These are phyloP conservation scores for Megaceryle maxima DNA, from an alignment of 2,113 vertebrate species.

Conservation along the genomic window DNA sequence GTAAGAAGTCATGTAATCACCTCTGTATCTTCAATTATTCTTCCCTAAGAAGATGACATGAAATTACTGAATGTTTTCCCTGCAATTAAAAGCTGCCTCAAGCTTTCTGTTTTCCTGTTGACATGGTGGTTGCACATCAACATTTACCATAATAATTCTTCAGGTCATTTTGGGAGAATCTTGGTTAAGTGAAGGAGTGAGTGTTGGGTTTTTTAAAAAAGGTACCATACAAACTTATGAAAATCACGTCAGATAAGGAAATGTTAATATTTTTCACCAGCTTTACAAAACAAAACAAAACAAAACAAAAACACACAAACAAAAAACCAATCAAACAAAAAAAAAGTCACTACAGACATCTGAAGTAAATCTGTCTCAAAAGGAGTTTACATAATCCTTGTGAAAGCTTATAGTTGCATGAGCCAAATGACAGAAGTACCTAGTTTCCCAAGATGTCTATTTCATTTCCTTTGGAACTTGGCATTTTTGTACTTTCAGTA, in stretches of 20 bases:
- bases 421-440: not conserved
- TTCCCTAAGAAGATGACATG: not conserved
- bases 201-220: not conserved
- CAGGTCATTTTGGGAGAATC: not conserved
- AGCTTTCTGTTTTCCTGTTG: not conserved
- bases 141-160: not conserved
- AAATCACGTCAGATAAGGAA: not conserved
- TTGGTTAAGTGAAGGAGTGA: not conserved
- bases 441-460: not conserved
- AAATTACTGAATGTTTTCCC: not conserved
- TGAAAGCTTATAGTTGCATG: not conserved
- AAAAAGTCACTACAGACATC: too few species aligned
- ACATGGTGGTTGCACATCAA: not conserved
- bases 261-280: not conserved
- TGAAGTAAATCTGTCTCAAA: not conserved
- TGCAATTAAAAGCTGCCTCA: not conserved
- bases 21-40: not conserved
- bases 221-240: not conserved
- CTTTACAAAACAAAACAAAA: too few species aligned
- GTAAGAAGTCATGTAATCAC: not conserved
- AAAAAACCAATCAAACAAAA: too few species aligned
- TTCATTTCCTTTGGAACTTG: slow-evolving; percentile 1
- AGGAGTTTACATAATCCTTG: not conserved
- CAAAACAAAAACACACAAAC: too few species aligned
- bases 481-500: not conserved